Percentiles rank a stretch among this genome's conserved stretches.
phyloP scores from a whole-genome alignment of 2,797 vertebrate species.

The Tauraco hartlaubi region DNA sequence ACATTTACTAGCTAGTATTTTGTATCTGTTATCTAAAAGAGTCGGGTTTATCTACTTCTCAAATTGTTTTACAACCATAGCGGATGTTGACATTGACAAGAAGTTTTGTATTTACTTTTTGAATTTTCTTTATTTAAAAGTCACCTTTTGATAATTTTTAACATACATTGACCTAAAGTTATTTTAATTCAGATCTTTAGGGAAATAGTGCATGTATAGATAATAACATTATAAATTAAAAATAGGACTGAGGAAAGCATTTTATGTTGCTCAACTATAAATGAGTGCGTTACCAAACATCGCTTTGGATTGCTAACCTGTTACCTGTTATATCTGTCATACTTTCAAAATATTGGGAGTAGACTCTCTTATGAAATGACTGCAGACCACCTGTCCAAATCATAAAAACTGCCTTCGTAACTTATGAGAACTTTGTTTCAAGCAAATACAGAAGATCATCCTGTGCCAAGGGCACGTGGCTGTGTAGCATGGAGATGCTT shows the following conservation, averaged over 20 bases:
- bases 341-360: background rate
- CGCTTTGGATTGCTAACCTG: background rate
- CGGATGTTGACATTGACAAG: background rate
- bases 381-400: background rate
- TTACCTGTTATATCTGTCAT: background rate
- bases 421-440: background rate
- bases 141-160: background rate
- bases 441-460: background rate
- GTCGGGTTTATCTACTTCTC: background rate
- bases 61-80: background rate
- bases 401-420: background rate
- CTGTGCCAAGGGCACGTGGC: background rate
- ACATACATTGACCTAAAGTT: background rate
- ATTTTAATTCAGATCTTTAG: background rate
- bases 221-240: background rate
- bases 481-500: background rate
- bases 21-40: background rate
- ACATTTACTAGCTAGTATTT: background rate
- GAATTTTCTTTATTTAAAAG: background rate
- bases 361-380: background rate
- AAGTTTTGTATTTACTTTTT: background rate
- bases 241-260: background rate
- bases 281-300: background rate
- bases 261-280: background rate
- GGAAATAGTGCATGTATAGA: background rate